phyloP scores from a whole-genome alignment of 2,113 vertebrate genomes.

The Archilochus colubris region DNA sequence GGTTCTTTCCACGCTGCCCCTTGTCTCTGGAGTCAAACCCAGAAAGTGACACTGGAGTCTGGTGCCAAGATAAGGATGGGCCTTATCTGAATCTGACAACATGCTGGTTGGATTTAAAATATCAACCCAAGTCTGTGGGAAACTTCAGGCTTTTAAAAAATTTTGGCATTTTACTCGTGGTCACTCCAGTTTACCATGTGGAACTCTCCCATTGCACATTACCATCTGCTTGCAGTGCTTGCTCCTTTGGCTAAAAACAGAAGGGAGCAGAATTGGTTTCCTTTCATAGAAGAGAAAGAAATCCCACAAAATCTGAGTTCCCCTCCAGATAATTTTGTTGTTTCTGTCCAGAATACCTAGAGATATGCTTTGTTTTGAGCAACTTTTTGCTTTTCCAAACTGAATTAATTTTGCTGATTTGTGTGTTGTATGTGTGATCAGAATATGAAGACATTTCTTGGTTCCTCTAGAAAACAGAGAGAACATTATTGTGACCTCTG shows the following conservation, averaged over 20 bases:
- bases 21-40: neutral
- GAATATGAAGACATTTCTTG: neutral
- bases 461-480: neutral
- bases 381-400: neutral
- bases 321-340: neutral
- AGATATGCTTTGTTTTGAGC: neutral
- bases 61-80: neutral
- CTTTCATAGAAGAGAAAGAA: neutral
- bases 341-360: neutral
- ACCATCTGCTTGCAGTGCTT: neutral
- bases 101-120: neutral
- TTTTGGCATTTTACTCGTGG: neutral
- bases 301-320: neutral
- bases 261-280: neutral
- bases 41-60: neutral
- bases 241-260: neutral
- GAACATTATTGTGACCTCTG: neutral
- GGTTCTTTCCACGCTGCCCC: accelerated
- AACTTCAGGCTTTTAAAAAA: neutral
- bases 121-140: neutral
- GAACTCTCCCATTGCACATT: neutral
- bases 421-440: neutral
- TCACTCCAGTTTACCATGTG: neutral
- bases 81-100: neutral
- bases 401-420: neutral